Base-by-base conservation (phyloP, 1,140 invertebrate genomes). In the Cataglyphis hispanica region DNA sequence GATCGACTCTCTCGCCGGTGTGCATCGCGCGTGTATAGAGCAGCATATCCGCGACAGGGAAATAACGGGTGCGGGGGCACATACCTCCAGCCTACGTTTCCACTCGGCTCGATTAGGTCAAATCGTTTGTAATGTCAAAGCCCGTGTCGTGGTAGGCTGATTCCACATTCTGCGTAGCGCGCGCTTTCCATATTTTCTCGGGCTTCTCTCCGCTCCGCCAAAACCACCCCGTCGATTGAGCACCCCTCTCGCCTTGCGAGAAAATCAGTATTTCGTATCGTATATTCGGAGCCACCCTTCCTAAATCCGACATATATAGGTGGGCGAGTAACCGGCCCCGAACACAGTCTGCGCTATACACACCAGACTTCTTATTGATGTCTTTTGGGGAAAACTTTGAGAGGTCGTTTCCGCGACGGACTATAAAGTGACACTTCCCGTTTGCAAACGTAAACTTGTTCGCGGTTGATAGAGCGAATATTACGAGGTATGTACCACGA, bases 161-260 rank as follows among this genome's bases (percentile, higher is more conserved):
- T 95, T 94, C 89, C 76, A 93, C 94, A 94, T 94, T 94, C 94
- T 90, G 50, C 91, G 92, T 92, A 89, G 91, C 89, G 86, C 87
- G 75, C 89, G 84, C 89, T 93, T 90, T 91, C 92, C 88, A 93
- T 93, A 92, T 92, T 93, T 93, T 93, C 88, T 89, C 66, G 50
- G 50, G 56, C 72, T 83, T 19, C 4, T 19, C 4, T 19, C 89
- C 88, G 81, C 74, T 78, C 63, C 63, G 80, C 87, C 34, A 13
- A 75, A 83, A 19, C 84, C 90, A 76, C 86, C 86, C 46, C 72
- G 63, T 77, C 84, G 75, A 85, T 80, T 66, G 74, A 85, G 84
- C 81, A 77, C 84, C 84, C 77, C 64, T 64, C 34, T 64, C 58
- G 31, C 19, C 56, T 46, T 83, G 37, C 40, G 46, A 31, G 56